Base-by-base conservation (phyloP, 2,113 vertebrate genomes). In the rabbit (Oryctolagus cuniculus) region DNA sequence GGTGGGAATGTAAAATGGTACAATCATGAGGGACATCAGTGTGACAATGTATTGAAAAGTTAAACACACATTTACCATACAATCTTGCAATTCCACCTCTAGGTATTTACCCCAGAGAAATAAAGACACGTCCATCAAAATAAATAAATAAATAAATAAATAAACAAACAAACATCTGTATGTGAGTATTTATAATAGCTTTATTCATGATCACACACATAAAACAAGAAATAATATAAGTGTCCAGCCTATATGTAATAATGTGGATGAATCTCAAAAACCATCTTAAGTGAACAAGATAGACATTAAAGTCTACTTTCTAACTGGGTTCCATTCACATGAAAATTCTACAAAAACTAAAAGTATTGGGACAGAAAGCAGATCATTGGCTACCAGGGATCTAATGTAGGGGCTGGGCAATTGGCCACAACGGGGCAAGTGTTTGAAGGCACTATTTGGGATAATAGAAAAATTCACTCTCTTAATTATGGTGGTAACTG, bases 271-370 rank as follows among this genome's bases (percentile, higher is more conserved):
- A 55, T 69, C 36, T 82, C 49, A 75, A 66, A 89, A 74, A 51
- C 3, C 44, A 84, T 75, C 70, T 19, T 84, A 80, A 84, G 49
- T 75, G 15, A 84, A 88, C 7, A 64, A 93, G 25, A 21, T 78
- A 83, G 66, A 77, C 49, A 82, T 15, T 58, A 79, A 86, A 64
- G 55, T 75, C 66, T 94, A 15, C 25, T 70, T 31, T 22, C 16
- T 66, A 70, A 66, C 19, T n/a, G 55, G 44, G 24, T 66, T 93
- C 87, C 38, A 16, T 93, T 77, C 87, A 38, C 49, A 51, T 73
- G 83, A 10, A 78, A 11, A 92, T 63, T 84, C 36, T 92, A 67
- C 24, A 86, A 79, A 96, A 89, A 86, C 44, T 44, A 55, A 75
- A 92, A 73, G 77, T 84, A 24, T 29, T 63, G 49, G 13, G 21